A percentile compares a stretch with the other conserved stretches of the same genome.
Conservation (phyloP, 1,140 invertebrate genomes). For the Cryptotermes secundus region DNA sequence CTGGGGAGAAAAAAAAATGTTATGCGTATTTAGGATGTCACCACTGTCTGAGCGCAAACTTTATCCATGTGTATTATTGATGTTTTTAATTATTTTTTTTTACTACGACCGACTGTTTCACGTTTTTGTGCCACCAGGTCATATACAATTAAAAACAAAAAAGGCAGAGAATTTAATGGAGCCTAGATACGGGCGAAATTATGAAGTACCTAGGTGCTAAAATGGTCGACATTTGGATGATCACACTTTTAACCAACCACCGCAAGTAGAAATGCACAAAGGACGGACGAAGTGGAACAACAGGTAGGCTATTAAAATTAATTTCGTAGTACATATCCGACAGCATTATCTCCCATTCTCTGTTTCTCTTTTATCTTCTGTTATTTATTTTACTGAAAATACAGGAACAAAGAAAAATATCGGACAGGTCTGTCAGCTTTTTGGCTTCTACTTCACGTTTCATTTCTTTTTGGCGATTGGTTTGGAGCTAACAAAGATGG, state of each 20-base stretch:
- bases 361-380: neutral
- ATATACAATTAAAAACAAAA: conserved; percentile 1
- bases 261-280: neutral
- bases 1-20: neutral
- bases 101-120: neutral
- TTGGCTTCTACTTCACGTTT: neutral
- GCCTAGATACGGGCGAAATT: neutral
- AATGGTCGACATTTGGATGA: neutral
- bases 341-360: neutral
- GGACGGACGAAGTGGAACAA: neutral
- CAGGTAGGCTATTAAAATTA: neutral
- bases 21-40: neutral
- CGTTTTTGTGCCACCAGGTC: neutral
- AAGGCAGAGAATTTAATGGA: neutral
- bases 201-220: neutral
- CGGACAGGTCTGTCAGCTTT: neutral
- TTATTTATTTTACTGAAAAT: neutral
- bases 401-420: neutral
- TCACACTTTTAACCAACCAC: neutral
- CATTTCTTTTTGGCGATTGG: neutral
- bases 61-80: conserved; percentile 9
- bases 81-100: conserved; percentile 13
- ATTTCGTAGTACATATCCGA: neutral
- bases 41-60: neutral
- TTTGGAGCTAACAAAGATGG: neutral